A percentile compares a stretch with the other conserved stretches of the same genome.
Conservation (phyloP, 2,888 invertebrate genomes). For the Ectemnius cavifrons region DNA sequence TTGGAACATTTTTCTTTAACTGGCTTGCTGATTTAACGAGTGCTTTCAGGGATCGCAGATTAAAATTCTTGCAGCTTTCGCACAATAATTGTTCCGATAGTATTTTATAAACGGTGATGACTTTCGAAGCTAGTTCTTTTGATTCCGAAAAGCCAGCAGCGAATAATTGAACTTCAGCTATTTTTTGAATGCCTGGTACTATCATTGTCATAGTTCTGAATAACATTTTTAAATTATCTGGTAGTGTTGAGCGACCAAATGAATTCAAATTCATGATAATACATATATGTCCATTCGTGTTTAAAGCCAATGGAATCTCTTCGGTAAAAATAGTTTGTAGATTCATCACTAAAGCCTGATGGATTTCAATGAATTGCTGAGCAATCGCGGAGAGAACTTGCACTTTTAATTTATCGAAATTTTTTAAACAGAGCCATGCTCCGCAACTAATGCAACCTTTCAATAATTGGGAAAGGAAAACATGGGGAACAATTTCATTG, state of each 20-base stretch:
- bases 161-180: constrained; percentile 81
- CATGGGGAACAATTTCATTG: constrained; percentile 80
- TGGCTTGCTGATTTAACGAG: constrained; percentile 80
- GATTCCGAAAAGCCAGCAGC: constrained; percentile 81
- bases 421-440: constrained; percentile 82
- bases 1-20: constrained; percentile 80
- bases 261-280: constrained; percentile 80
- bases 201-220: constrained; percentile 83
- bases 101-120: constrained; percentile 80
- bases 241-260: constrained; percentile 77
- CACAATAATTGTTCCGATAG: constrained; percentile 80
- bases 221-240: constrained; percentile 81
- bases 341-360: constrained; percentile 77
- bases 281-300: constrained; percentile 83
- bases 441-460: constrained; percentile 81
- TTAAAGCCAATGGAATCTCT: constrained; percentile 70
- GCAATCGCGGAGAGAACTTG: constrained; percentile 81
- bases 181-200: constrained; percentile 81
- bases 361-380: constrained; percentile 80
- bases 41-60: constrained; percentile 81
- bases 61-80: constrained; percentile 81
- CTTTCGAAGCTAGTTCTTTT: constrained; percentile 79
- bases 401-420: constrained; percentile 80
- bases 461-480: constrained; percentile 80
- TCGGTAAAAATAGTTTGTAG: constrained; percentile 77